These are phyloP conservation scores for Melanaphis sacchari DNA, from an alignment of 1,140 invertebrate species.

Conservation along the genomic window DNA sequence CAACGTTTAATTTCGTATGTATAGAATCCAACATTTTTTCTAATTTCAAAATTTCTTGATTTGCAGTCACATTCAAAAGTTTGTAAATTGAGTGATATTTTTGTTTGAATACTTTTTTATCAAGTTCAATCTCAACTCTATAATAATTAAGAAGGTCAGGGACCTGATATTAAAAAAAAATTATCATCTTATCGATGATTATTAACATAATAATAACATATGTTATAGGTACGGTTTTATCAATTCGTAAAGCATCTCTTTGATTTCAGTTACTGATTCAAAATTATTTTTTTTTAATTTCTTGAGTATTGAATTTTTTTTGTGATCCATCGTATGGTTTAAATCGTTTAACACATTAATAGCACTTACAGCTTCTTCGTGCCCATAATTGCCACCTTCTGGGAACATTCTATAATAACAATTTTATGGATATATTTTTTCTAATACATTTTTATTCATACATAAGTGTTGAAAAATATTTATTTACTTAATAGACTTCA, in stretches of 20 bases:
- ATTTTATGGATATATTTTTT: neutral
- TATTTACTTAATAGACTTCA: constrained; percentile 28
- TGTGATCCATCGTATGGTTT: neutral
- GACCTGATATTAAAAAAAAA: too few species aligned
- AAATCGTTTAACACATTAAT: neutral
- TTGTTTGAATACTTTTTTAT: neutral
- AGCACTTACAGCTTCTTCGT: neutral
- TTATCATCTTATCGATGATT: neutral
- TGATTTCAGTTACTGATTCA: neutral
- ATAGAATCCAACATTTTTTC: neutral
- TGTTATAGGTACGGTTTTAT: neutral
- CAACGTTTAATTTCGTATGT: neutral
- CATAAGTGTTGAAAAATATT: too few species aligned
- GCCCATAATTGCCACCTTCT: neutral
- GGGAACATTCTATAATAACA: constrained; percentile 22
- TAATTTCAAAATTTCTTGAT: constrained; percentile 16
- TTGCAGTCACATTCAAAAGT: neutral
- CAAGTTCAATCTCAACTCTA: neutral
- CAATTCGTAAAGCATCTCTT: neutral
- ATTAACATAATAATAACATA: too few species aligned
- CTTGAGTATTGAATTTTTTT: neutral
- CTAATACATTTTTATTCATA: too few species aligned
- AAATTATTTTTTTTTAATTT: neutral
- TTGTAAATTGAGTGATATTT: neutral
- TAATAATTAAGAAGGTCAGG: neutral